phyloP scores from a whole-genome alignment of 2,113 vertebrate species.

The Carassius gibelio region DNA sequence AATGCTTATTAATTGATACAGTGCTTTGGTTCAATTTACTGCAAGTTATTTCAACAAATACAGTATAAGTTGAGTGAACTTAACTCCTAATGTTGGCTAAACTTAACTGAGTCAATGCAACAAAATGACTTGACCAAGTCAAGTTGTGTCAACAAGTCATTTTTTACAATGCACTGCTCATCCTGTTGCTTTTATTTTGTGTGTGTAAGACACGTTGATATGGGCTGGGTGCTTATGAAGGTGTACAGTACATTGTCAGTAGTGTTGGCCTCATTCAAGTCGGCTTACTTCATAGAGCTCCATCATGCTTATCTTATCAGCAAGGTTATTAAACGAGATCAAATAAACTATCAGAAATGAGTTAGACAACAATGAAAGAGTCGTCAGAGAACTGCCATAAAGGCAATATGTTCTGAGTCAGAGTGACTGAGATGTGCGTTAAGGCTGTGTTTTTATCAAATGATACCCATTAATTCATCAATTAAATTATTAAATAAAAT shows the following conservation, averaged over 20 bases:
- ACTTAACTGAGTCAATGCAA: no score
- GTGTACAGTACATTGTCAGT: constrained; percentile 70
- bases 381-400: constrained; percentile 64
- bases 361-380: constrained; percentile 70
- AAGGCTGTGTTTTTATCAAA: no score
- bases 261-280: constrained; percentile 59
- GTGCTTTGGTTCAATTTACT: no score
- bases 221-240: constrained; percentile 67
- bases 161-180: background rate
- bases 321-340: constrained; percentile 78
- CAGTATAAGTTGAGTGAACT: no score
- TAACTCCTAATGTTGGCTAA: no score
- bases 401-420: constrained; percentile 37
- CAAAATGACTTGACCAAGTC: no score
- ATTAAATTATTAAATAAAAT: no score
- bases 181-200: constrained; percentile 22
- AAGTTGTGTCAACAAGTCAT: no score
- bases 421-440: no score
- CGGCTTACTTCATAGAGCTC: constrained; percentile 57
- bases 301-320: constrained; percentile 78
- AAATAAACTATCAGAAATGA: constrained; percentile 82
- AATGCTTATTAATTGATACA: no score
- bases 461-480: no score
- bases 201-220: constrained; percentile 66
- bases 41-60: no score